These are phyloP conservation scores for Abrostola tripartita DNA, from an alignment of 2,888 invertebrate species.

Conservation along the genomic window DNA sequence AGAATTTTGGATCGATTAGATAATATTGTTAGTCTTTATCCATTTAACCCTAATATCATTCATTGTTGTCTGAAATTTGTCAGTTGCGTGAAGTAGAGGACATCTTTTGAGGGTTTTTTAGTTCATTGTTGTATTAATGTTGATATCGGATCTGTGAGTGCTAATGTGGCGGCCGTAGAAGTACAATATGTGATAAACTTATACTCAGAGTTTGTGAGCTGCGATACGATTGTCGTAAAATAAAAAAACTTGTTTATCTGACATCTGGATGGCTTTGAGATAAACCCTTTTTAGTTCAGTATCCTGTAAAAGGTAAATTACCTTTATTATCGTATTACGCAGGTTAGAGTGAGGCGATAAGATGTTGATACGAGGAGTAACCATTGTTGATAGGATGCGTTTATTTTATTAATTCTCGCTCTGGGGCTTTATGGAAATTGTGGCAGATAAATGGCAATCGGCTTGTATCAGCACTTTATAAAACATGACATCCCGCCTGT, in stretches of 20 bases:
- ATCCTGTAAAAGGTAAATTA: slow-evolving; percentile 47
- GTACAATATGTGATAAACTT: slow-evolving; percentile 60
- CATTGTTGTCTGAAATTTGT: slow-evolving; percentile 86
- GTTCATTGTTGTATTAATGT: slow-evolving; percentile 73
- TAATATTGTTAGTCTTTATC: slow-evolving; percentile 69
- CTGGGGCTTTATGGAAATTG: no score
- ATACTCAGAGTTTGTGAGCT: slow-evolving; percentile 50
- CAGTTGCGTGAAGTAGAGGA: slow-evolving; percentile 82
- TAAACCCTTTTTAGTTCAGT: slow-evolving; percentile 54
- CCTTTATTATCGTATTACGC: slow-evolving; percentile 36
- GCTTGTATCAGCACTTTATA: no score
- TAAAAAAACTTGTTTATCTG: slow-evolving; percentile 55
- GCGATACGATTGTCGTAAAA: slow-evolving; percentile 45
- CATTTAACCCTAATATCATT: slow-evolving; percentile 84
- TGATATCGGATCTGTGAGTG: slow-evolving; percentile 73
- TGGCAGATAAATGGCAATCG: no score
- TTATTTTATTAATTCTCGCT: no score
- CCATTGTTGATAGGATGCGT: not conserved
- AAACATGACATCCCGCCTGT: no score
- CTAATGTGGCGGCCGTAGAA: slow-evolving; percentile 67
- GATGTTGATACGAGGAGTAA: slow-evolving; percentile 16
- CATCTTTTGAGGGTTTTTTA: slow-evolving; percentile 64
- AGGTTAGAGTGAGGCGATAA: slow-evolving; percentile 8
- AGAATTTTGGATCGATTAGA: slow-evolving; percentile 20
- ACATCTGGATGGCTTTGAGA: slow-evolving; percentile 49